Evolutionary conservation across 2,113 vertebrate genomes (phyloP), one percentile per base, ranked within the genome.

Genomic region (Haemorhous mexicanus): DNA sequence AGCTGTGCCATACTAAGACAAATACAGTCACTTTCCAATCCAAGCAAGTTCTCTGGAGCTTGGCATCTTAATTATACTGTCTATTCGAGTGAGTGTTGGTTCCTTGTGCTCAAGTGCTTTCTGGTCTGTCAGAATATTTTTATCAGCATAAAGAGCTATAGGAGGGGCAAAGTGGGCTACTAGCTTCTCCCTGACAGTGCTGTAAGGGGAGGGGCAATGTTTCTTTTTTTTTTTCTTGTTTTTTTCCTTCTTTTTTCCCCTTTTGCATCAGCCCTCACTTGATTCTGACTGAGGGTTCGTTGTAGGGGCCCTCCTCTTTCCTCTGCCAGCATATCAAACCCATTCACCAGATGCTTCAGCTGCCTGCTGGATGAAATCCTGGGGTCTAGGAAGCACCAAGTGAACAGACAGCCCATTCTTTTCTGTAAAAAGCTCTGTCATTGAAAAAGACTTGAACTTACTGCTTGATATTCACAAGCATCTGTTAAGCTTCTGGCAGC

Each of bases 261-360:
- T 15, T 5, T 67, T 92, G 28, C 17, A 19, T 66, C 61, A 66
- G 41, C 44, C 19, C 9, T 47, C 19, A 8, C 49, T 63, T 20
- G 8, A 16, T 37, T 56, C 16, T 47, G 33, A 6, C 16, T 37
- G 69, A 22, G 28, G 30, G 32, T 8, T 85, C 4, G 41, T 37
- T n/a, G 35, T 0, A 1, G 18, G 15, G 43, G 28, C 46, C 58
- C 3, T 37, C 22, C 9, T 37, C 32, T 47, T 49, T 27, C 32
- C 37, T 9, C 10, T 23, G 52, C 33, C 13, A 2, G 22, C 37
- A 8, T 41, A 19, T 30, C 26, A 41, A 33, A 33, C 14, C 41
- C 0, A 0, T 44, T 67, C 19, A 44, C 17, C 53, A n/a, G 76
- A 13, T 3, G 3, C 27, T 67, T 16, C 23, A 62, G 43, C 49